phyloP scores from a whole-genome alignment of 2,888 invertebrate species.

The Thyatira batis region DNA sequence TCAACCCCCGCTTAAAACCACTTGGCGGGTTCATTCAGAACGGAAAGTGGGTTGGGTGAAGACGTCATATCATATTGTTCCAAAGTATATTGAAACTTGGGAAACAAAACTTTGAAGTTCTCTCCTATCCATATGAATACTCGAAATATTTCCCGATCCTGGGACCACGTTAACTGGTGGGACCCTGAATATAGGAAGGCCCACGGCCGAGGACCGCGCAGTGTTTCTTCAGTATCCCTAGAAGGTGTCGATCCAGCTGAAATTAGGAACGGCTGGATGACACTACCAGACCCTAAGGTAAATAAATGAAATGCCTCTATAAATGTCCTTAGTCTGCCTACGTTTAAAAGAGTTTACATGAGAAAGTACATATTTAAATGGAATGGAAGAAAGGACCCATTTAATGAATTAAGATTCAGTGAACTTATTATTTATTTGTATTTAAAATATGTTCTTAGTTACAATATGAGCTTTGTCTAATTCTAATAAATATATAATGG shows the following conservation, averaged over 20 bases:
- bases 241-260: conserved; percentile 59
- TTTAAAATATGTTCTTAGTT: too few relatives aligned
- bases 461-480: too few relatives aligned
- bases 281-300: conserved; percentile 60
- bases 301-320: too few relatives aligned
- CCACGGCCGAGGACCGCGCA: conserved; percentile 36
- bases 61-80: conserved; percentile 18
- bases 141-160: conserved; percentile 52
- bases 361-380: too few relatives aligned
- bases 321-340: too few relatives aligned
- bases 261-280: conserved; percentile 73
- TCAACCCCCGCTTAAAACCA: conserved; percentile 18
- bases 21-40: conserved; percentile 48
- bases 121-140: too few relatives aligned
- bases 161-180: conserved; percentile 72
- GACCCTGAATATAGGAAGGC: conserved; percentile 62
- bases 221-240: conserved; percentile 57
- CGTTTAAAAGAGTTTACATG: too few relatives aligned
- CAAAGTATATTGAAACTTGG: neutral
- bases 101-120: neutral
- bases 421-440: too few relatives aligned
- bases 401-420: too few relatives aligned
- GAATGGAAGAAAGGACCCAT: too few relatives aligned
- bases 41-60: conserved; percentile 15
- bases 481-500: too few relatives aligned